These are phyloP conservation scores for Sarcophaga peregrina DNA, from an alignment of 1,140 invertebrate species.

Conservation along the genomic window DNA sequence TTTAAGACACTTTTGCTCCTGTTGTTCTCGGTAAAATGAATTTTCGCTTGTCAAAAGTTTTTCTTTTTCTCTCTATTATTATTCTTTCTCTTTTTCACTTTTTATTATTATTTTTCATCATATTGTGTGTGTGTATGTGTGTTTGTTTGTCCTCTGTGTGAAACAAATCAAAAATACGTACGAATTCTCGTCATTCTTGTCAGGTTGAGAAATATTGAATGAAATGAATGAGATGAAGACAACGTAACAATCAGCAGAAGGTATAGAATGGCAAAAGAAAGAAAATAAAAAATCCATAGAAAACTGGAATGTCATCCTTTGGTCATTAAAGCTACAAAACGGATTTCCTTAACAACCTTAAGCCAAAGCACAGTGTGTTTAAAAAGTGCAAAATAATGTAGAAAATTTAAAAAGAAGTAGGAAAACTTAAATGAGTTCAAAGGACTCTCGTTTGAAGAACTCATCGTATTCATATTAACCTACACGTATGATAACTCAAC, in stretches of 20 bases:
- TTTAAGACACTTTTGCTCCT: slow-evolving; percentile 28
- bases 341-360: slow-evolving; percentile 33
- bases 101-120: slow-evolving; percentile 32
- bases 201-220: slow-evolving; percentile 34
- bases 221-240: slow-evolving; percentile 17
- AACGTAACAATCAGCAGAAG: slow-evolving; percentile 11
- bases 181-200: slow-evolving; percentile 35
- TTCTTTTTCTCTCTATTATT: background rate
- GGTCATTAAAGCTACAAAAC: slow-evolving; percentile 34
- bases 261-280: background rate
- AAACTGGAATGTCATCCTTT: slow-evolving; percentile 35
- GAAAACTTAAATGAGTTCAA: no score
- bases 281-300: background rate
- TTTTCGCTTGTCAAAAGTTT: slow-evolving; percentile 33
- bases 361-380: background rate
- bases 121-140: no score
- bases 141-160: no score
- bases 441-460: no score
- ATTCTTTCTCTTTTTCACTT: background rate
- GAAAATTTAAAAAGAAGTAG: background rate
- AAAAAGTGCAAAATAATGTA: background rate
- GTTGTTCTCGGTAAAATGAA: slow-evolving; percentile 6
- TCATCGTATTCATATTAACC: no score
- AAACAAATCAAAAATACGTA: slow-evolving; percentile 34
- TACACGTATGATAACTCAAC: no score